A percentile compares a stretch with the other conserved stretches of the same genome.
Evolutionary conservation across 2,113 vertebrate genomes (phyloP).

Genomic region (Protobothrops mucrosquamatus): DNA sequence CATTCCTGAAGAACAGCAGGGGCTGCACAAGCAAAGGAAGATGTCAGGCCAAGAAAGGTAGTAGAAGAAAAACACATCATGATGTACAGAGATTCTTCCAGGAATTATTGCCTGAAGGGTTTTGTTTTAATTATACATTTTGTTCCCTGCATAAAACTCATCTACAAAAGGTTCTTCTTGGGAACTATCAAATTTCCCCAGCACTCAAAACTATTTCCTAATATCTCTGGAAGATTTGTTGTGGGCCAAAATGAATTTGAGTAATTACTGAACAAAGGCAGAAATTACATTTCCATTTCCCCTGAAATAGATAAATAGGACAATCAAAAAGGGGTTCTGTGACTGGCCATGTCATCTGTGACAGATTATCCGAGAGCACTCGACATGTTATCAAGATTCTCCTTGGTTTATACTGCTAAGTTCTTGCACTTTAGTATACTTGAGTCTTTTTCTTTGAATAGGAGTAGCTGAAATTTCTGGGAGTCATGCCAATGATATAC

Average conservation of each 20-base stretch:
- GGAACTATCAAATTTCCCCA: not conserved
- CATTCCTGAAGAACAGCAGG: not conserved
- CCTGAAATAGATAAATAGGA: not conserved
- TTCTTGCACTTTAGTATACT: not conserved
- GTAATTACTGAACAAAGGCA: not conserved
- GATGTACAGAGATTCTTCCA: constrained; percentile 33
- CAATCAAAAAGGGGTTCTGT: not conserved
- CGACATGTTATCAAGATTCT: not conserved
- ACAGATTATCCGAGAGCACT: not conserved
- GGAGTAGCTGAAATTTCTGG: not conserved
- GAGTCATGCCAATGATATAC: not conserved
- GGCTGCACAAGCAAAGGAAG: not conserved
- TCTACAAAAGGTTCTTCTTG: constrained; percentile 7
- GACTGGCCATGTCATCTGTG: not conserved
- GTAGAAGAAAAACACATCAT: not conserved
- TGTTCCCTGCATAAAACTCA: constrained; percentile 42
- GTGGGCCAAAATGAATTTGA: not conserved
- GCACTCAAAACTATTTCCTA: not conserved
- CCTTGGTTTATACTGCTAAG: not conserved
- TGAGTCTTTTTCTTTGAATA: not conserved
- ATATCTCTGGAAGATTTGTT: not conserved
- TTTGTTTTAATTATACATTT: constrained; percentile 46
- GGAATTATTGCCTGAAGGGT: constrained; percentile 14
- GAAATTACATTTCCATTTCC: not conserved
- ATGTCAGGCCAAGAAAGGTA: not conserved